Conservation (phyloP, 37 sponge, comb jelly and placozoan genomes). For the Haliclona indistincta region DNA sequence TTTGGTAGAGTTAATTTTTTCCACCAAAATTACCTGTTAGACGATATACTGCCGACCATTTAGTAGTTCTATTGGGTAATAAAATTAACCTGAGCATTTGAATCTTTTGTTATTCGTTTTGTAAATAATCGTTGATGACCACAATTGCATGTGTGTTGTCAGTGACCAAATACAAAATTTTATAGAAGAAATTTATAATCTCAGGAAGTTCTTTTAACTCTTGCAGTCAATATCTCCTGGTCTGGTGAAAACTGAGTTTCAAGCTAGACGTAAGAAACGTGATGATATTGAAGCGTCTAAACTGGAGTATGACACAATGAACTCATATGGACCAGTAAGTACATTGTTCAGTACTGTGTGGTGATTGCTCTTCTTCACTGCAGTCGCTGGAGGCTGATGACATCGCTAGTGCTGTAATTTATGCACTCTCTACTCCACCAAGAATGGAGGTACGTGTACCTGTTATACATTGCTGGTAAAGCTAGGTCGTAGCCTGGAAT, state of each 20-base stretch:
- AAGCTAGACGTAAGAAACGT: conserved; percentile 18
- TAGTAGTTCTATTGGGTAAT: too few relatives aligned
- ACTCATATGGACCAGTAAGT: not conserved
- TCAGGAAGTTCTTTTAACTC: not conserved
- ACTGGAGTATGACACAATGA: not conserved
- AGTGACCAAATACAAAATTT: too few relatives aligned
- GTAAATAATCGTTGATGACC: too few relatives aligned
- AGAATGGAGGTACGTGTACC: conserved; percentile 70
- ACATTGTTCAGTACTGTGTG: not conserved
- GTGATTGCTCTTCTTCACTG: too few relatives aligned
- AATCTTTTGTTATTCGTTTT: too few relatives aligned
- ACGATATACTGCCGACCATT: too few relatives aligned
- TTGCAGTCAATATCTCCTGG: conserved; percentile 82
- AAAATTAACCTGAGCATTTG: too few relatives aligned
- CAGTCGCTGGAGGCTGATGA: conserved; percentile 74
- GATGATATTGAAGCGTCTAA: conserved; percentile 41
- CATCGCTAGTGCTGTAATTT: conserved; percentile 57
- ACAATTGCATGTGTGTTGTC: too few relatives aligned
- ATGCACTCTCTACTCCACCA: conserved; percentile 63
- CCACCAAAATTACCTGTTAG: too few relatives aligned
- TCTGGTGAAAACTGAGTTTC: conserved; percentile 70
- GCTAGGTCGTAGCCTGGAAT: too few relatives aligned
- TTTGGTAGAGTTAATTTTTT: too few relatives aligned
- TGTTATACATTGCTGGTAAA: too few relatives aligned
- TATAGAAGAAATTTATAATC: not conserved